Conservation (phyloP, 2,797 vertebrate species). For the Apodemus agrarius region DNA sequence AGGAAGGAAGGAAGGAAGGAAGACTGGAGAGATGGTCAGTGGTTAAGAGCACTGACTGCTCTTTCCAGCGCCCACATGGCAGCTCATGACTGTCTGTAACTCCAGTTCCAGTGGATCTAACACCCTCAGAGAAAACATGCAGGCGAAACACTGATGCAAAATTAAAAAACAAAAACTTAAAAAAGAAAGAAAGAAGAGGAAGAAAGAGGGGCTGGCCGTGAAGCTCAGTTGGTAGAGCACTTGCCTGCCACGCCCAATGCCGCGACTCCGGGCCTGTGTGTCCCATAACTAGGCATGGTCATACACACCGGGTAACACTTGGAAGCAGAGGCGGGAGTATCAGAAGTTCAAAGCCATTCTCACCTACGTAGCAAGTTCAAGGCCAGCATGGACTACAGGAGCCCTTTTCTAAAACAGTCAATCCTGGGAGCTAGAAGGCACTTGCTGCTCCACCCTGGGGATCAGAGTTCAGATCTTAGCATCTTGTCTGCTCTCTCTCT, state of each 20-base stretch:
- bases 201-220: background rate
- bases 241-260: background rate
- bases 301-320: background rate
- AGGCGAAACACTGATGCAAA: background rate
- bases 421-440: background rate
- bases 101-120: background rate
- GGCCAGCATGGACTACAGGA: background rate
- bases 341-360: background rate
- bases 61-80: background rate
- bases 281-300: background rate
- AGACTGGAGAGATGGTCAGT: background rate
- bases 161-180: background rate
- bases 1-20: too few species aligned
- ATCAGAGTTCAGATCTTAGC: background rate
- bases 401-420: background rate
- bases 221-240: background rate
- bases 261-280: background rate
- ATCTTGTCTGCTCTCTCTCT: background rate
- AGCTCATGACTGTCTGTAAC: background rate
- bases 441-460: background rate
- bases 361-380: background rate
- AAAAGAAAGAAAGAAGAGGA: background rate
- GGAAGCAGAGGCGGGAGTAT: background rate
- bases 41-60: background rate
- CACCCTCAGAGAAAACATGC: background rate